Evolutionary conservation across 2,113 vertebrate species (phyloP).

Genomic region (Thalassoma bifasciatum): DNA sequence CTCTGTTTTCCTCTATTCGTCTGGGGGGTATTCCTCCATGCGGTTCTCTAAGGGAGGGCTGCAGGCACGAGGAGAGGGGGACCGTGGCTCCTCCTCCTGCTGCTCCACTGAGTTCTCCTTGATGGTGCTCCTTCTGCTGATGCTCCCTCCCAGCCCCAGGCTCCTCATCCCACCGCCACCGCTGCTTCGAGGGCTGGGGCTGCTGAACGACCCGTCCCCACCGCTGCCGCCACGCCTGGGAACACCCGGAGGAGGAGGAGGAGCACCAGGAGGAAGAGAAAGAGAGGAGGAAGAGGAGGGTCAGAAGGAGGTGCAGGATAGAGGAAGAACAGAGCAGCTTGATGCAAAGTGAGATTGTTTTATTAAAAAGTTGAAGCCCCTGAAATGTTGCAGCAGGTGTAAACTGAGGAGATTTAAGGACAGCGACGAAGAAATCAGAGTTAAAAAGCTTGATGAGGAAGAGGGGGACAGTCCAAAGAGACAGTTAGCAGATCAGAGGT

Average conservation of each 20-base stretch:
- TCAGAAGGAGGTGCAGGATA: conserved; percentile 42
- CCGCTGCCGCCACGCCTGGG: conserved; percentile 58
- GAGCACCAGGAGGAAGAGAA: conserved; percentile 49
- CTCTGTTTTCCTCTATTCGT: conserved; percentile 22
- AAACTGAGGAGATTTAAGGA: conserved; percentile 8
- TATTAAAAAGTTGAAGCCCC: background rate
- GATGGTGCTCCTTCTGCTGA: conserved; percentile 49
- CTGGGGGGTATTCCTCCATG: conserved; percentile 20
- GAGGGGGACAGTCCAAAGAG: conserved; percentile 2
- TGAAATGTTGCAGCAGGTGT: conserved; percentile 6
- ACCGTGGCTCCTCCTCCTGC: conserved; percentile 49
- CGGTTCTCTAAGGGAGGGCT: conserved; percentile 23
- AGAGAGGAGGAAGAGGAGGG: conserved; percentile 47
- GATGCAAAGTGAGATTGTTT: conserved; percentile 5
- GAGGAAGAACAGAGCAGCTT: conserved; percentile 13
- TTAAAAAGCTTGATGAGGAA: background rate
- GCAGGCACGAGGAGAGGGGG: conserved; percentile 32
- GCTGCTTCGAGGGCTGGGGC: conserved; percentile 42
- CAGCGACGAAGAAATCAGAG: background rate
- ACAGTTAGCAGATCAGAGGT: conserved; percentile 53
- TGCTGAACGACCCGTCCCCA: conserved; percentile 44
- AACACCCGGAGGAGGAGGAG: conserved; percentile 10
- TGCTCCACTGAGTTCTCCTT: conserved; percentile 62
- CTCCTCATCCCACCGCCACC: conserved; percentile 42
- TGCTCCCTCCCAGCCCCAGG: conserved; percentile 24